Evolutionary conservation across 2,888 invertebrate genomes (phyloP).

Genomic region (Ichneumon xanthorius): DNA sequence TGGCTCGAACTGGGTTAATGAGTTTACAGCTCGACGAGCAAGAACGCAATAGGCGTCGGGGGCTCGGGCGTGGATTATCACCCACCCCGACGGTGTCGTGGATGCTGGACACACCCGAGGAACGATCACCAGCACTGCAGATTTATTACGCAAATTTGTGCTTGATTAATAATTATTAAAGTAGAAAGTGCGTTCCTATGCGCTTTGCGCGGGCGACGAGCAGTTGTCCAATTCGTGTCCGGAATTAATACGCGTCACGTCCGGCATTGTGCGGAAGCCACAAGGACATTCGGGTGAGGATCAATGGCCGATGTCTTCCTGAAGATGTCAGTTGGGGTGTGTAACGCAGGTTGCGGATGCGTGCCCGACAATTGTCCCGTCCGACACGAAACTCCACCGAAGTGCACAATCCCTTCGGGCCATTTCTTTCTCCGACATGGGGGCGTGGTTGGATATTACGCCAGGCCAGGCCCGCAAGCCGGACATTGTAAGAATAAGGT

Average conservation of each 20-base stretch:
- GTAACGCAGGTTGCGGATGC: neutral
- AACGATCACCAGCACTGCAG: conserved; percentile 52
- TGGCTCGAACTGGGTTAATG: conserved; percentile 70
- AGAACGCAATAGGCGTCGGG: conserved; percentile 48
- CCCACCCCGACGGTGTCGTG: conserved; percentile 52
- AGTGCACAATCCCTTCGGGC: neutral
- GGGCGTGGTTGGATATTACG: conserved; percentile 18
- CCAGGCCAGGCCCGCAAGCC: conserved; percentile 20
- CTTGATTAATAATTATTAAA: conserved; percentile 60
- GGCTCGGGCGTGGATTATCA: conserved; percentile 58
- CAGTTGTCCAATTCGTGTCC: neutral
- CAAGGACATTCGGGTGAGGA: conserved; percentile 3
- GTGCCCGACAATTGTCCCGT: neutral
- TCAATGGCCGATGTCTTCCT: conserved; percentile 46
- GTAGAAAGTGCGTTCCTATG: conserved; percentile 11
- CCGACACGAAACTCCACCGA: conserved; percentile 11
- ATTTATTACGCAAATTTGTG: conserved; percentile 58
- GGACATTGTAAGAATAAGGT: conserved; percentile 1
- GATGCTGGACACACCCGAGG: conserved; percentile 31
- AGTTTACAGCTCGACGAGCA: conserved; percentile 69
- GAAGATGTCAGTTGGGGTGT: conserved; percentile 23
- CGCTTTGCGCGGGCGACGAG: neutral
- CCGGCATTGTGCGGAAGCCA: neutral
- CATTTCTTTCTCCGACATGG: neutral
- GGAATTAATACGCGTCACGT: neutral